Percentiles rank a stretch among this genome's conserved stretches.
Conservation (phyloP, 2,113 vertebrate species). For the Galbula dea region DNA sequence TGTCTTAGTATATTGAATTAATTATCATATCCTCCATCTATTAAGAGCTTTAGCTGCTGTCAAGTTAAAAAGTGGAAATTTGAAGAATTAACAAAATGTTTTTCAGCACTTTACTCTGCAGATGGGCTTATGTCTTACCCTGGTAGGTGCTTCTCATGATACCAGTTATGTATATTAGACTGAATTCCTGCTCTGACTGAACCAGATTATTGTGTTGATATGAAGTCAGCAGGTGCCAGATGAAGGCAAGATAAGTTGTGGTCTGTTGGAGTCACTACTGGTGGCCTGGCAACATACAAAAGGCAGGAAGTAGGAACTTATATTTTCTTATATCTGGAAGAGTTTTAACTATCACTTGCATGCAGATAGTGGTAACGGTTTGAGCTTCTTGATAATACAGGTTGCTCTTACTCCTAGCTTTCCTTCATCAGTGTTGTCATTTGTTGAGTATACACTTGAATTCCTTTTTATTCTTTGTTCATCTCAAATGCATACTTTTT, state of each 20-base stretch:
- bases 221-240: not conserved
- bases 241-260: not conserved
- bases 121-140: fast-evolving
- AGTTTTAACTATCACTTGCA: not conserved
- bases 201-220: not conserved
- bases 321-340: not conserved
- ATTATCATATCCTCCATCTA: not conserved
- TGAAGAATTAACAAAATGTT: not conserved
- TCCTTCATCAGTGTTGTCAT: not conserved
- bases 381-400: not conserved
- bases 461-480: not conserved
- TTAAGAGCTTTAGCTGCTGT: not conserved
- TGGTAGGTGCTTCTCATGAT: not conserved
- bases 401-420: not conserved
- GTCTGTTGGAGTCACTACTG: not conserved
- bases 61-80: not conserved
- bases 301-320: not conserved
- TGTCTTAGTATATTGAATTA: not conserved
- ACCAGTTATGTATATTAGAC: too few relatives aligned
- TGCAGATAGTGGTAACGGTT: not conserved
- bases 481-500: not conserved
- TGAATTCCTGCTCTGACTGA: not conserved
- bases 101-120: not conserved
- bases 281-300: fast-evolving
- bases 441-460: not conserved